Evolutionary conservation across 2,113 vertebrate species (phyloP).

Genomic region (Clarias macrocephalus): DNA sequence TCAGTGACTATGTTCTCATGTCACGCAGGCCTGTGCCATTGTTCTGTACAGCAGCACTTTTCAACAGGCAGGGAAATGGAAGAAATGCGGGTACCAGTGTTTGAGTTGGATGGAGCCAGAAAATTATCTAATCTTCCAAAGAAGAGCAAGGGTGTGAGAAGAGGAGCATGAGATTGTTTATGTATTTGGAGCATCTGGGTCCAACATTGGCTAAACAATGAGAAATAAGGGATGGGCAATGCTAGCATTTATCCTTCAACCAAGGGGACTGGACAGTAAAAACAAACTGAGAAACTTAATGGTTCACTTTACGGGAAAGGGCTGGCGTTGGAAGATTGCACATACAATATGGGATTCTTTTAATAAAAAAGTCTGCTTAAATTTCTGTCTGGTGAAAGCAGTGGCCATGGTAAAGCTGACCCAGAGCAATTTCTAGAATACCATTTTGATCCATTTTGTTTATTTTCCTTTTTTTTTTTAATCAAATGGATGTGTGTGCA

Average conservation of each 20-base stretch:
- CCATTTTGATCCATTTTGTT: conserved; percentile 10
- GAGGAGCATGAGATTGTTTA: conserved; percentile 37
- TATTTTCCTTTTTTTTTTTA: neutral
- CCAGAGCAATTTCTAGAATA: conserved; percentile 3
- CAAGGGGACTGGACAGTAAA: conserved; percentile 53
- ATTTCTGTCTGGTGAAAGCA: neutral
- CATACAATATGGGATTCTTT: neutral
- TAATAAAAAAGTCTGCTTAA: neutral
- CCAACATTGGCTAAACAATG: conserved; percentile 52
- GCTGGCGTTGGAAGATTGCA: conserved; percentile 15
- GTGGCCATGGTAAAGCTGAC: conserved; percentile 30
- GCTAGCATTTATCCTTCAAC: conserved; percentile 46
- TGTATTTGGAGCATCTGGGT: conserved; percentile 56
- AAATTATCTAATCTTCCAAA: conserved; percentile 54
- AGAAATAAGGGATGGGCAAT: conserved; percentile 45
- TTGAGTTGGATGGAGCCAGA: conserved; percentile 43
- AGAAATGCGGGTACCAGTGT: conserved; percentile 34
- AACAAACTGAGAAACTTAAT: conserved; percentile 58
- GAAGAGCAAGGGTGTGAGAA: conserved; percentile 27
- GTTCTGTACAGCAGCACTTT: conserved; percentile 52
- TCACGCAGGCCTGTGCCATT: conserved; percentile 47
- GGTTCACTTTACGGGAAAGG: conserved; percentile 24
- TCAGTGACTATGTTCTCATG: conserved; percentile 49
- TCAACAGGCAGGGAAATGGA: conserved; percentile 25
- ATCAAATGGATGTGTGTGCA: neutral